Base-by-base conservation (phyloP, 2,888 invertebrate species). In the Apoderus coryli region DNA sequence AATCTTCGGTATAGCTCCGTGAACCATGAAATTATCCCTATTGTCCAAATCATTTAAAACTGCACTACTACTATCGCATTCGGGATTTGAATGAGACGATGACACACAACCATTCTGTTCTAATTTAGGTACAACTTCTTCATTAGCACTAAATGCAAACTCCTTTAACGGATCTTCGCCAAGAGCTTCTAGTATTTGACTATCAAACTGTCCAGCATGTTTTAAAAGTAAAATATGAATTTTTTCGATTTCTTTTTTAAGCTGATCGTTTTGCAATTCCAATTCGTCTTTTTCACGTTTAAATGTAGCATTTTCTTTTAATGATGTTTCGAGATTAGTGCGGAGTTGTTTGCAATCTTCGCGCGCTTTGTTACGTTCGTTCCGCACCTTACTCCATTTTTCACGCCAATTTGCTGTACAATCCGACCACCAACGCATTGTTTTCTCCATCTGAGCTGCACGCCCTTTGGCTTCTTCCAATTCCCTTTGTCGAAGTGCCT, bases 361-460 rank as follows among this genome's bases (percentile, higher is more conserved):
- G 22, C 92, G 64, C 0, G 90, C 80, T 52, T 85, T 84, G 54
- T 95, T 95, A 13, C 93, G 68, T 61, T 95, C 95, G 53, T 79
- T 86, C 31, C 92, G 71, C 45, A 84, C 77, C 68, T 92, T 73
- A 63, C 84, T 85, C 95, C 95, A 96, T 53, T 95, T 95, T 53
- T 85, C 85, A 16, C 89, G 64, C 90, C 90, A 90, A 53, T 86
- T 86, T 1, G 92, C 88, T 0, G 95, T 95, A 56, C 96, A 96
- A 57, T 95, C 95, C 29, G 85, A 92, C 95, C 80, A 96, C 95
- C 95, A 96, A 35, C 92, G 67, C 93, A 96, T 95, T 0, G 95
- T 96, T 59, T 95, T 95, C 57, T 96, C 96, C 96, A 96, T 96
- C 60, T 96, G 95, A 1, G 90, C 81, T 10, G 92, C 90, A 38